These are phyloP conservation scores for Hypotaenidia philippensis DNA, from an alignment of 2,797 vertebrate genomes.

Conservation along the genomic window DNA sequence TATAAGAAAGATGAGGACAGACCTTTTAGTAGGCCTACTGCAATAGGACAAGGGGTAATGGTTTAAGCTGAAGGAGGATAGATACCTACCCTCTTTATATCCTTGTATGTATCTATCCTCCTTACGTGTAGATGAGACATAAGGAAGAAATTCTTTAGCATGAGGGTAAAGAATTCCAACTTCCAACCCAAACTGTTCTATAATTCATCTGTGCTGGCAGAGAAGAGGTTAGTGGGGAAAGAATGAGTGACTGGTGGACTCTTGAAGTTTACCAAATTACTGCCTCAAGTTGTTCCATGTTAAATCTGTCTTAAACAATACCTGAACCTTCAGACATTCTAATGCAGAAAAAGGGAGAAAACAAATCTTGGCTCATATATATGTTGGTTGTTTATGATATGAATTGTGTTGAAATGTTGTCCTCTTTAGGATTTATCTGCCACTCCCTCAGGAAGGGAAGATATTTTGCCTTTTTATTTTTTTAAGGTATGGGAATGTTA, in stretches of 20 bases:
- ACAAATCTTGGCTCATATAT: neutral
- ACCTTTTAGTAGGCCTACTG: neutral
- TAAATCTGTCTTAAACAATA: neutral
- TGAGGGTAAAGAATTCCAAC: neutral
- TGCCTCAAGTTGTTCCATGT: neutral
- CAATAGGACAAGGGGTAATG: neutral
- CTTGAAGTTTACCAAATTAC: neutral
- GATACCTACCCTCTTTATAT: neutral
- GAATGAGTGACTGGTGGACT: neutral
- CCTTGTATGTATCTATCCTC: too few relatives aligned
- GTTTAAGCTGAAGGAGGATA: neutral
- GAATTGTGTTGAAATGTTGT: neutral
- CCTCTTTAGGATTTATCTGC: neutral
- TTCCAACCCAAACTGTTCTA: neutral
- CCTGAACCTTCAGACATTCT: neutral
- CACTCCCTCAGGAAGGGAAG: neutral
- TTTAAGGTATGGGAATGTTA: neutral
- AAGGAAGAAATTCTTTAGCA: accelerated
- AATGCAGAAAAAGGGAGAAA: neutral
- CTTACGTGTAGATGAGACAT: neutral
- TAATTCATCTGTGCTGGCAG: neutral
- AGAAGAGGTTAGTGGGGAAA: neutral
- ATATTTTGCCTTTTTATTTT: neutral
- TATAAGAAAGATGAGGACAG: neutral
- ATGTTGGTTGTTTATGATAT: neutral